These are phyloP conservation scores for Sebastolobus alascanus DNA, from an alignment of 2,797 vertebrate species.

Conservation along the genomic window DNA sequence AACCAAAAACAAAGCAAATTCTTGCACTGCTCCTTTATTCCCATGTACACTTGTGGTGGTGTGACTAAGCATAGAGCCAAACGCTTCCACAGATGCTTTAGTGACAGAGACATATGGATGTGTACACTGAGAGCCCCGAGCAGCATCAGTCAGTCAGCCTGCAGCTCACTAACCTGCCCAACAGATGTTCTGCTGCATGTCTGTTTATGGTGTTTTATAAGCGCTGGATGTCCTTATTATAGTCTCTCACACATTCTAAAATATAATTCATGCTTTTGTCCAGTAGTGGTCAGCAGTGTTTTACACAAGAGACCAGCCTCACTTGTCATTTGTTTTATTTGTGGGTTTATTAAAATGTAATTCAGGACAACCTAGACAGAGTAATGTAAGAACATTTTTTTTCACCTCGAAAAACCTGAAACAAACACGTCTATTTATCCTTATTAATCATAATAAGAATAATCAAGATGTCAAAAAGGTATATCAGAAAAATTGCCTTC, in stretches of 20 bases:
- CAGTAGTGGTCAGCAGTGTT: conserved; percentile 65
- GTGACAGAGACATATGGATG: conserved; percentile 71
- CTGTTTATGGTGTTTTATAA: conserved; percentile 62
- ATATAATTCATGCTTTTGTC: conserved; percentile 39
- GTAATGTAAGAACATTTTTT: neutral
- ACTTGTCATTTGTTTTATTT: neutral
- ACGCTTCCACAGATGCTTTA: conserved; percentile 52
- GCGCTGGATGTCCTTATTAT: neutral
- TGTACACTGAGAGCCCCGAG: conserved; percentile 53
- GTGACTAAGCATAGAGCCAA: conserved; percentile 12
- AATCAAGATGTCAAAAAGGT: neutral
- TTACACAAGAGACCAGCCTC: neutral
- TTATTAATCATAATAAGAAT: neutral
- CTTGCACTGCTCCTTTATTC: conserved; percentile 6
- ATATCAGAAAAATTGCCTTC: neutral
- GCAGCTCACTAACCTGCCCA: conserved; percentile 53
- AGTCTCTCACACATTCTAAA: neutral
- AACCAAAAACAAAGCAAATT: conserved; percentile 1
- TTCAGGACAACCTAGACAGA: neutral
- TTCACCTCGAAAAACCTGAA: neutral
- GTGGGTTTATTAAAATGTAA: neutral
- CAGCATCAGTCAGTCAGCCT: conserved; percentile 60
- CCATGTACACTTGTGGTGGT: neutral
- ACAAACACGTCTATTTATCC: neutral
- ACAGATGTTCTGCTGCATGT: conserved; percentile 63